Evolutionary conservation across 2,888 invertebrate genomes (phyloP), one percentile per base, ranked within the genome.

Genomic region (Phania funesta): DNA sequence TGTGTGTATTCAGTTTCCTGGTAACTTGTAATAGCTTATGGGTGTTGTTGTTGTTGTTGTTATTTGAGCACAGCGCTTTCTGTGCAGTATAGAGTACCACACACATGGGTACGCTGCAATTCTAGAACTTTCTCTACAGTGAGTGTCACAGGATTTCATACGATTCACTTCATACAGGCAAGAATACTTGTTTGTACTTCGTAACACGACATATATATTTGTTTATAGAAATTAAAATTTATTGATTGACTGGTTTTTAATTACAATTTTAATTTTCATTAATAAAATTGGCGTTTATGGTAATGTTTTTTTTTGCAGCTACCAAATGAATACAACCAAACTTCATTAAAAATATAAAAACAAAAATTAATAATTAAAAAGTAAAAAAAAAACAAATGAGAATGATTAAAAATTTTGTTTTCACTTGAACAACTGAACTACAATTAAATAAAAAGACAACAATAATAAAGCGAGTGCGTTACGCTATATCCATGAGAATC

Each of bases 161-260:
- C n/a, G n/a, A n/a, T n/a, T n/a, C n/a, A n/a, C n/a, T n/a, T n/a
- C n/a, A n/a, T n/a, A n/a, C n/a, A n/a, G n/a, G n/a, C n/a, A n/a
- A n/a, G n/a, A n/a, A n/a, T n/a, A n/a, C n/a, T n/a, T n/a, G n/a
- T n/a, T n/a, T n/a, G n/a, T 29, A 44, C 32, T 5, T 29, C 26
- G 11, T 41, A 44, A 16, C n/a, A 6, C 13, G 38, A 13, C 5
- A 13, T n/a, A 24, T 38, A 41, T 18, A 11, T 18, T 1, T 54
- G 24, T 29, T 52, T 46, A 75, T 50, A 20, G 3, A 7, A 7
- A 58, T 70, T 56, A 41, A 73, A 50, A 75, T 46, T 74, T 74
- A 81, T 78, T 76, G 80, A 83, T 83, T 84, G 83, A 80, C 73
- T 83, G 82, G 65, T 54, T 83, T 80, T 80, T 80, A 84, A 84